Conservation (phyloP, 2,113 vertebrate species). For the Chaetops frenatus region DNA sequence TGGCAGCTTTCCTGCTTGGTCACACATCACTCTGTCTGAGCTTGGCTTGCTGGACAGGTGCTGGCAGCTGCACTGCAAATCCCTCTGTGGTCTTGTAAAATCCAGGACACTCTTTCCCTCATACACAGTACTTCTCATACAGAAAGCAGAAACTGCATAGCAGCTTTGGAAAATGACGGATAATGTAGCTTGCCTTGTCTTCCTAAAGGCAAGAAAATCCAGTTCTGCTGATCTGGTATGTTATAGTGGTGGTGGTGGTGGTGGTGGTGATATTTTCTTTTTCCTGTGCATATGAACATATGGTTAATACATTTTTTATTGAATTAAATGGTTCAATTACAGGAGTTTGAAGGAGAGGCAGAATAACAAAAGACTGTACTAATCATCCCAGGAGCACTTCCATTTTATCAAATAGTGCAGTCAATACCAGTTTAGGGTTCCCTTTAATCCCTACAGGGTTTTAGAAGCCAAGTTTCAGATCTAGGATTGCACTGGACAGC, state of each 20-base stretch:
- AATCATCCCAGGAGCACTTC: neutral
- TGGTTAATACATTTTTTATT: neutral
- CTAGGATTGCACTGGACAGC: neutral
- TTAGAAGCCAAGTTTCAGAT: neutral
- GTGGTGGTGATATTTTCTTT: neutral
- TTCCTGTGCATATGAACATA: neutral
- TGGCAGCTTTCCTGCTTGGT: neutral
- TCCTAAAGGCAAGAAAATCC: neutral
- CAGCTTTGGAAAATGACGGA: neutral
- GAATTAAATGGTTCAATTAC: neutral
- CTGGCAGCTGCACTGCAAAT: neutral
- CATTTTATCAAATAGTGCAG: neutral
- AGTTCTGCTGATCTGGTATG: neutral
- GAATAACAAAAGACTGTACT: neutral
- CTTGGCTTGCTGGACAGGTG: neutral
- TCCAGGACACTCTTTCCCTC: neutral
- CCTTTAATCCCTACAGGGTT: neutral
- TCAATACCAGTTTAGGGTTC: accelerated
- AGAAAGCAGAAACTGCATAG: neutral
- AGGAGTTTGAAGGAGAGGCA: neutral
- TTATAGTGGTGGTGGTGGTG: neutral
- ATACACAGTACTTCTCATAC: neutral
- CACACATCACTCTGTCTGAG: neutral
- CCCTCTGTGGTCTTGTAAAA: accelerated
- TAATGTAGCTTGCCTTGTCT: neutral